Evolutionary conservation across 1,140 invertebrate species (phyloP), one percentile per base, ranked within the genome.

Genomic region (Pteromalus puparum): DNA sequence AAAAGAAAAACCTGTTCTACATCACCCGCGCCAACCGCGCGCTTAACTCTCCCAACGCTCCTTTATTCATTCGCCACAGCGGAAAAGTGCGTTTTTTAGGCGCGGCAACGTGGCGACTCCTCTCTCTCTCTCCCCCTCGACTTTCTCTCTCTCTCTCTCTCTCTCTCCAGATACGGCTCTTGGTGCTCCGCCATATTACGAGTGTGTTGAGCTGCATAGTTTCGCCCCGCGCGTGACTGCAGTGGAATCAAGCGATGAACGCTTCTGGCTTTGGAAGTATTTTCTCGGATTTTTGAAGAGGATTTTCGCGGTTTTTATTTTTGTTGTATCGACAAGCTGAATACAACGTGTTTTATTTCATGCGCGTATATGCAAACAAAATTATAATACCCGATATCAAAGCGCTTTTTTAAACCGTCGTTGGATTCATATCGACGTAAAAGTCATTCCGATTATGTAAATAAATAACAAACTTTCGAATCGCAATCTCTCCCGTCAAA

Each of bases 201-300:
- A 24, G 34, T 34, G 24, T n/a, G 10, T 24, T 9, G 18, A 15
- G 24, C n/a, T 30, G 61, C 61, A n/a, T 34, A 79, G 34, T 70
- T 68, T 70, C 34, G 78, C 78, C 65, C 65, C 21, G 13, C 65
- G 30, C 24, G 38, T 70, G 74, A 86, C 87, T 80, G 83, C 53
- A 26, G 21, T 7, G 30, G 48, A n/a, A 61, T 7, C 6, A 38
- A 2, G 38, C 38, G 38, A 7, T 38, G 0, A 9, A 38, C 38
- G 38, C 0, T 9, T n/a, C n/a, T n/a, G n/a, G n/a, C n/a, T n/a
- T n/a, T n/a, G n/a, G n/a, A n/a, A n/a, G n/a, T n/a, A n/a, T n/a
- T n/a, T n/a, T n/a, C n/a, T n/a, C n/a, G n/a, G n/a, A n/a, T n/a
- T 38, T 38, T 38, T 38, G 3, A 7, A 38, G 4, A 0, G 38